These are phyloP conservation scores for Enteromius fasciolatus DNA, from an alignment of 2,797 vertebrate genomes.

Conservation along the genomic window DNA sequence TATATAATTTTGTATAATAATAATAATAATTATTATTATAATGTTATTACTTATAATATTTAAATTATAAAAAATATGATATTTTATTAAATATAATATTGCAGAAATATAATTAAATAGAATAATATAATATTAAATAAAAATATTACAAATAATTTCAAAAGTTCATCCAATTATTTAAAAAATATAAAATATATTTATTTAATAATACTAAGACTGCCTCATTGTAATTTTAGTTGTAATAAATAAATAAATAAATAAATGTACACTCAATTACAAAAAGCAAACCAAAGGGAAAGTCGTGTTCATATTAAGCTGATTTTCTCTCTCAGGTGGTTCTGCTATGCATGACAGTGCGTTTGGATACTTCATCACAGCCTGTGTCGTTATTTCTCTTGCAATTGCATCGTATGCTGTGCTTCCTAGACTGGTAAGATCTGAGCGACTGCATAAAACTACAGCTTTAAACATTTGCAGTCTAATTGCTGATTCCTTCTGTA, in stretches of 20 bases:
- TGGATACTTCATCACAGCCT: constrained; percentile 86
- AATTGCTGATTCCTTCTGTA: constrained; percentile 56
- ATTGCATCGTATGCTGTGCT: constrained; percentile 72
- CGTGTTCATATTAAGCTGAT: neutral
- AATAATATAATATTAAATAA: too few relatives aligned
- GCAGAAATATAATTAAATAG: too few relatives aligned
- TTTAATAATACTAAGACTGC: too few relatives aligned
- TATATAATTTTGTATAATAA: too few relatives aligned
- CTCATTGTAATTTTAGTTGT: neutral
- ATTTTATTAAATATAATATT: too few relatives aligned
- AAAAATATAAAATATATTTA: too few relatives aligned
- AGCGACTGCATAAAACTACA: neutral
- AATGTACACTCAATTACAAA: neutral
- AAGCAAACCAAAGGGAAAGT: neutral
- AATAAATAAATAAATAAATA: neutral
- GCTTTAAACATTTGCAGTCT: neutral
- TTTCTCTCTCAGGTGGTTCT: constrained; percentile 72
- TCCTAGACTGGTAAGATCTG: constrained; percentile 73
- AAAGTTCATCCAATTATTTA: too few relatives aligned
- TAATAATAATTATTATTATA: too few relatives aligned
- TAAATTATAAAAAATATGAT: too few relatives aligned
- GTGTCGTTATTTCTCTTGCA: constrained; percentile 75
- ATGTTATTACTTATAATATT: too few relatives aligned
- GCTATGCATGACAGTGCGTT: constrained; percentile 77
- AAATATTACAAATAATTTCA: too few relatives aligned